A percentile compares a stretch with the other conserved stretches of the same genome.
Evolutionary conservation across 2,797 vertebrate genomes (phyloP).

Genomic region (Cirrhinus molitorella): DNA sequence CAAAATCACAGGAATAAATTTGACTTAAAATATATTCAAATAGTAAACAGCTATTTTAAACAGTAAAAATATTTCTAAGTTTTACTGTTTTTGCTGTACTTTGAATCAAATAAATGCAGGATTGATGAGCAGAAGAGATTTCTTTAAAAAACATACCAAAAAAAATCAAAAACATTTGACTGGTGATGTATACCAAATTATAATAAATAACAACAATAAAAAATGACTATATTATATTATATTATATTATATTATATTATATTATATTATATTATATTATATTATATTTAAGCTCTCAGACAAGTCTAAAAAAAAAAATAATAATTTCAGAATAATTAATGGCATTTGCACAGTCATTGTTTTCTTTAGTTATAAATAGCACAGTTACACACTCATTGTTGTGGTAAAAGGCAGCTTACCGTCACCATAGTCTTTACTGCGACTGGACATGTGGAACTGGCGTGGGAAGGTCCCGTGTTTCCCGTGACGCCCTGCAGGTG

Average conservation of each 20-base stretch:
- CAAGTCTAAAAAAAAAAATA: neutral
- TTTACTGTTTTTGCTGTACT: too few relatives aligned
- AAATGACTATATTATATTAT: neutral
- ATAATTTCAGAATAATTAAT: slow-evolving; percentile 23
- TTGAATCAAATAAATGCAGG: too few relatives aligned
- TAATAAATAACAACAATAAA: slow-evolving; percentile 2
- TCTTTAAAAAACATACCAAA: too few relatives aligned
- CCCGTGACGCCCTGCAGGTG: slow-evolving; percentile 82
- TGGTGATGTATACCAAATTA: neutral
- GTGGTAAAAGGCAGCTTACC: slow-evolving; percentile 79
- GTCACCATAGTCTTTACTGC: slow-evolving; percentile 90
- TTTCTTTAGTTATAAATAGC: slow-evolving; percentile 48
- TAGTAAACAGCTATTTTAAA: too few relatives aligned
- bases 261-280: neutral
- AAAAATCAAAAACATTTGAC: too few relatives aligned
- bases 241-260: too few relatives aligned
- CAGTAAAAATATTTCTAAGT: too few relatives aligned
- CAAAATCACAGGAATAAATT: too few relatives aligned
- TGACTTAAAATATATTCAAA: too few relatives aligned
- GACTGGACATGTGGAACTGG: slow-evolving; percentile 89
- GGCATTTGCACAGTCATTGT: neutral
- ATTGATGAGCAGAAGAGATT: too few relatives aligned
- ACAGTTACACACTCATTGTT: slow-evolving; percentile 40
- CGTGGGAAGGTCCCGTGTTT: slow-evolving; percentile 93
- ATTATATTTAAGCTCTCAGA: neutral